These are phyloP conservation scores for Eunapius fragilis DNA, from an alignment of 37 sponge, comb jelly and placozoan genomes.

Conservation along the genomic window DNA sequence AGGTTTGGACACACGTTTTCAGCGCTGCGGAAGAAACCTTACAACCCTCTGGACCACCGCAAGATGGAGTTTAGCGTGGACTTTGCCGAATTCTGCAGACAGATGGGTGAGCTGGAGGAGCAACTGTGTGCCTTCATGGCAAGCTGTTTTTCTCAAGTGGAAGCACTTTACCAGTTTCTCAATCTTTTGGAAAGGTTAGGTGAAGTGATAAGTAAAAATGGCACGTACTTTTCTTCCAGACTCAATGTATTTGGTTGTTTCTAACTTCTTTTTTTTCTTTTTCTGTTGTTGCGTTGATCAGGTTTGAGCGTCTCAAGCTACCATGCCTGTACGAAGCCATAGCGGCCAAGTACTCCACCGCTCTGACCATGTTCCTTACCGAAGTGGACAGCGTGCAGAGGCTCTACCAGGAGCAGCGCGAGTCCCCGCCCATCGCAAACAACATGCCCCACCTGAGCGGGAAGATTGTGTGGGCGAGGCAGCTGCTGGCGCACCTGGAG, in stretches of 20 bases:
- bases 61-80: constrained; percentile 90
- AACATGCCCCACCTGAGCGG: constrained; percentile 89
- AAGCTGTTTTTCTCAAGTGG: constrained; percentile 33
- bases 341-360: constrained; percentile 30
- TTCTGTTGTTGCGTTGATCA: not conserved
- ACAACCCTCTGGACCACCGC: constrained; percentile 95
- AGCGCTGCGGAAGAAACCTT: constrained; percentile 88
- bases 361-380: constrained; percentile 33
- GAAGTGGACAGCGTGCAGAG: constrained; percentile 57
- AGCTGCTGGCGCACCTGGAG: constrained; percentile 80
- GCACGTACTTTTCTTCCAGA: too few relatives aligned
- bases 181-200: constrained; percentile 49
- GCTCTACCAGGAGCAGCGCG: constrained; percentile 44
- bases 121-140: constrained; percentile 31
- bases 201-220: not conserved
- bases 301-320: constrained; percentile 67
- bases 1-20: constrained; percentile 72
- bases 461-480: constrained; percentile 83
- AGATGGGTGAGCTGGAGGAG: constrained; percentile 74
- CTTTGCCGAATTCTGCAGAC: constrained; percentile 86
- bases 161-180: constrained; percentile 30
- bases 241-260: too few relatives aligned
- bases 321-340: constrained; percentile 48
- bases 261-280: too few relatives aligned
- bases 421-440: constrained; percentile 69